Evolutionary conservation across 2,113 vertebrate species (phyloP).

Genomic region (Chaetops frenatus): DNA sequence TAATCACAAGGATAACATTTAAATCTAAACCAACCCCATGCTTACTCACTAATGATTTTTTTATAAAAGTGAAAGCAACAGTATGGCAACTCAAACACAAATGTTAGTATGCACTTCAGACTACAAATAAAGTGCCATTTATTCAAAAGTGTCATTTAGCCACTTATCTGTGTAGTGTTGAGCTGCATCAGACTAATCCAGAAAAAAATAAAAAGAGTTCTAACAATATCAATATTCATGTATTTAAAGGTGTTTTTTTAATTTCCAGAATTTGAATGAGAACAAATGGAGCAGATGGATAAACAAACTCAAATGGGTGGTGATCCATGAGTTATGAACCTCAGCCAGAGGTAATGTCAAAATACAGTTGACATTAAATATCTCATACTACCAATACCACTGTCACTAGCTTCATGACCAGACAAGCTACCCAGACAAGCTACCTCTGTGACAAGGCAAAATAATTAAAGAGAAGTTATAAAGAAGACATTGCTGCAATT

Average conservation of each 20-base stretch:
- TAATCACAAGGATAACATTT: slow-evolving; percentile 1
- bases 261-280: slow-evolving; percentile 2
- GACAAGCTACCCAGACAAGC: slow-evolving; percentile 13
- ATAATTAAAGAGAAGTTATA: slow-evolving; percentile 64
- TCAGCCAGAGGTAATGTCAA: slow-evolving; percentile 18
- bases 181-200: slow-evolving; percentile 27
- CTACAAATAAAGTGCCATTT: slow-evolving; percentile 33
- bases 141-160: slow-evolving; percentile 5
- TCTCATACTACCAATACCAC: not conserved
- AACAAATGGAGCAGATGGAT: slow-evolving; percentile 14
- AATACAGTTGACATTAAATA: slow-evolving; percentile 1
- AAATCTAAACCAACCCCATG: not conserved
- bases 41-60: slow-evolving; percentile 1
- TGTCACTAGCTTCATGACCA: slow-evolving; percentile 25
- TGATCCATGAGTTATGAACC: not conserved
- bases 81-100: not conserved
- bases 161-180: not conserved
- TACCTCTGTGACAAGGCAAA: slow-evolving; percentile 48
- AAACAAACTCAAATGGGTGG: not conserved
- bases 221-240: not conserved
- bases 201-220: not conserved
- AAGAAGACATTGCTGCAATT: slow-evolving; percentile 55
- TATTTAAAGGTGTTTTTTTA: slow-evolving; percentile 8
- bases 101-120: not conserved
- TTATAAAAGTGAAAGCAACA: slow-evolving; percentile 25